Evolutionary conservation across 2,888 invertebrate genomes (phyloP).

Genomic region (Drosophila dives): DNA sequence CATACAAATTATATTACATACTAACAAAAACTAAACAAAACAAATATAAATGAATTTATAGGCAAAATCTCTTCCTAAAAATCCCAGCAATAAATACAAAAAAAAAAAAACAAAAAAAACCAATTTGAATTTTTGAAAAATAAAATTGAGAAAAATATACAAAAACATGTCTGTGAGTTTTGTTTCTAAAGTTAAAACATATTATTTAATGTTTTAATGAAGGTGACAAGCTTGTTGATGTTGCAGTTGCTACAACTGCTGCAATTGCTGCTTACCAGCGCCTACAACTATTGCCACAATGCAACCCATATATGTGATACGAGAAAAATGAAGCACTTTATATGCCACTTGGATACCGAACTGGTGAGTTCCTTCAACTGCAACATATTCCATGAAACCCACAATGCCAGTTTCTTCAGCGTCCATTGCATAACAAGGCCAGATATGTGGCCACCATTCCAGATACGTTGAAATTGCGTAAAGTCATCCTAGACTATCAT

Average conservation of each 20-base stretch:
- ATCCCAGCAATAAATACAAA: slow-evolving; percentile 53
- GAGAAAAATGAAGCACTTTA: slow-evolving; percentile 33
- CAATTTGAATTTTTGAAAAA: slow-evolving; percentile 59
- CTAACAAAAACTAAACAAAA: slow-evolving; percentile 30
- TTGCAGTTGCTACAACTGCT: neutral
- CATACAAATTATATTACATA: slow-evolving; percentile 56
- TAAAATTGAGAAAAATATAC: slow-evolving; percentile 44
- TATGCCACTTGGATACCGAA: slow-evolving; percentile 32
- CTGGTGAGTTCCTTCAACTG: slow-evolving; percentile 26
- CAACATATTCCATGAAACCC: too few species aligned
- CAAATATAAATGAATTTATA: slow-evolving; percentile 69
- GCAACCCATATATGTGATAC: slow-evolving; percentile 17
- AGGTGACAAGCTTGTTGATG: neutral
- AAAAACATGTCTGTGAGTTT: slow-evolving; percentile 19
- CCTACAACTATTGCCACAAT: slow-evolving; percentile 55
- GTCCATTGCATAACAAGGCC: slow-evolving; percentile 7
- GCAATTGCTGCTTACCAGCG: neutral
- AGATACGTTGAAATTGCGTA: slow-evolving; percentile 32
- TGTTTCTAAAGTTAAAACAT: neutral
- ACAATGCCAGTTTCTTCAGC: slow-evolving; percentile 1
- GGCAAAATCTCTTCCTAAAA: slow-evolving; percentile 70
- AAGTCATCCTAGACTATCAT: slow-evolving; percentile 13
- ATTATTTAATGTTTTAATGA: neutral
- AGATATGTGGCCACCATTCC: slow-evolving; percentile 40
- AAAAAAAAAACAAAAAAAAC: slow-evolving; percentile 20